Evolutionary conservation across 2,797 vertebrate species (phyloP).

Genomic region (Phaenicophaeus curvirostris): DNA sequence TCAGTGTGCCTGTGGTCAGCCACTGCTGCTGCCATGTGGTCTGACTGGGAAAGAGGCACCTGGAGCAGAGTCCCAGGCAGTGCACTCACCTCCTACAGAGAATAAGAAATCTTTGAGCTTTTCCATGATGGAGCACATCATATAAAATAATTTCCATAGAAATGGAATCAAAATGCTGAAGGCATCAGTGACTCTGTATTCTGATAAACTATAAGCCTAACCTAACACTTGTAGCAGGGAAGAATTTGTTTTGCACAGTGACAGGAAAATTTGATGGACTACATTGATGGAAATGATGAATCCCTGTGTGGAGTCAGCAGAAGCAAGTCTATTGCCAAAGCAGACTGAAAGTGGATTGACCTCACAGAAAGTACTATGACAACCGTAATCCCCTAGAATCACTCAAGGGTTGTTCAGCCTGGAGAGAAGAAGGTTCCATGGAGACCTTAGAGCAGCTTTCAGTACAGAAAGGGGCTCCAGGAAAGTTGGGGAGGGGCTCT

Average conservation of each 20-base stretch:
- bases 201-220: neutral
- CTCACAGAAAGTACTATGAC: neutral
- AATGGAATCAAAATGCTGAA: neutral
- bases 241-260: neutral
- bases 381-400: neutral
- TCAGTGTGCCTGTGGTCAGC: too few species aligned
- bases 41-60: too few species aligned
- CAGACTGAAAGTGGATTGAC: neutral
- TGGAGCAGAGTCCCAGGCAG: too few species aligned
- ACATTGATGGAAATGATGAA: neutral
- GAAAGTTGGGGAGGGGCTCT: too few species aligned
- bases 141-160: neutral
- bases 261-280: neutral
- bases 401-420: too few species aligned
- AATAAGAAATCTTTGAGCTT: neutral
- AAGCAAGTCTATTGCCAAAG: neutral
- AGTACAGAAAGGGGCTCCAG: too few species aligned
- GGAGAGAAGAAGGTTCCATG: too few species aligned
- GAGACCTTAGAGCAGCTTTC: too few species aligned
- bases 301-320: neutral
- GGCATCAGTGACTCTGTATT: neutral
- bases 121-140: neutral
- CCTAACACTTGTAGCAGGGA: neutral
- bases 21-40: too few species aligned
- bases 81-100: too few species aligned